A percentile compares a stretch with the other conserved stretches of the same genome.
Evolutionary conservation across 2,113 vertebrate genomes (phyloP).

Genomic region (Mastomys coucha): DNA sequence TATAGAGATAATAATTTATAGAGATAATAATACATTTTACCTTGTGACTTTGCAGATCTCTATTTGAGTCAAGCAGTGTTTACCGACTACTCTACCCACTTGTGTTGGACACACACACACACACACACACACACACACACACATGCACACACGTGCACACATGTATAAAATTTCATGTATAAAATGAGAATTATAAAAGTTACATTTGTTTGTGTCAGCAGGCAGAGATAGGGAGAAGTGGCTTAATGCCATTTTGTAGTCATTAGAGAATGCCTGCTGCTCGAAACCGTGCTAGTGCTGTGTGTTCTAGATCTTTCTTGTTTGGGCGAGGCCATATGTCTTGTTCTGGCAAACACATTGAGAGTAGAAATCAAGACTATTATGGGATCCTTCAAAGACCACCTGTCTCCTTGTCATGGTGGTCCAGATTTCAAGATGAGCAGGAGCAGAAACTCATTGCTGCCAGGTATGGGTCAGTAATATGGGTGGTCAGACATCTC

Average conservation of each 20-base stretch:
- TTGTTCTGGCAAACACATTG: background rate
- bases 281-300: background rate
- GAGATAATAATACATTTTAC: background rate
- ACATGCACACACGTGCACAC: too few relatives aligned
- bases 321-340: background rate
- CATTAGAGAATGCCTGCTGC: background rate
- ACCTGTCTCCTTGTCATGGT: background rate
- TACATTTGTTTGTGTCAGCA: background rate
- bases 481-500: background rate
- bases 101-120: background rate
- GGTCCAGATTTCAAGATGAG: background rate
- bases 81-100: background rate
- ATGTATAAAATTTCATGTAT: background rate
- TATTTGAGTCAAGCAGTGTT: too few relatives aligned
- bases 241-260: background rate
- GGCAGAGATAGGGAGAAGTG: background rate
- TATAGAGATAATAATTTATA: background rate
- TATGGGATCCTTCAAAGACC: background rate
- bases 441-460: background rate
- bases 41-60: background rate
- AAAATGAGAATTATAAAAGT: background rate
- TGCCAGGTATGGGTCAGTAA: background rate
- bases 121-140: too few relatives aligned
- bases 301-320: background rate
- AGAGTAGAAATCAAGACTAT: background rate